A percentile compares a stretch with the other conserved stretches of the same genome.
Evolutionary conservation across 64 coral and sea anemone genomes (phyloP).

Genomic region (Montipora cactus): DNA sequence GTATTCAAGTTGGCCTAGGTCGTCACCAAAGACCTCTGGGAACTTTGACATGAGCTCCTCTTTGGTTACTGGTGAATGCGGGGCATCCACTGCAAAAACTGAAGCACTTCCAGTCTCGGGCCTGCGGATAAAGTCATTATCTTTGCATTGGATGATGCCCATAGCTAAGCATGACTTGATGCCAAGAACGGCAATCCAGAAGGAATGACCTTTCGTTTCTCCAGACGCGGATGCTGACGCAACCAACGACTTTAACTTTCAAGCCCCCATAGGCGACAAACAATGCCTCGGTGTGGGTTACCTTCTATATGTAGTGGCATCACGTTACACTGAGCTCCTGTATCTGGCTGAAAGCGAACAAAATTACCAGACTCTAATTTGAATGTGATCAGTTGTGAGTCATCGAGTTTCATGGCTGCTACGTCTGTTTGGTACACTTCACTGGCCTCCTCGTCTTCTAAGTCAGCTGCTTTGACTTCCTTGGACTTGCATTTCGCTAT

Average conservation of each 20-base stretch:
- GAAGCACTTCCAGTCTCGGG: conserved; percentile 11
- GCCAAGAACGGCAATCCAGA: conserved; percentile 49
- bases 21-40: conserved; percentile 32
- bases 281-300: conserved; percentile 25
- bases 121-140: conserved; percentile 52
- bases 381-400: conserved; percentile 68
- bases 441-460: conserved; percentile 16
- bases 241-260: conserved; percentile 57
- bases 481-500: conserved; percentile 33
- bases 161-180: conserved; percentile 63
- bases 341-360: conserved; percentile 57
- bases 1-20: conserved; percentile 66
- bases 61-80: conserved; percentile 17
- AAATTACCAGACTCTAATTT: conserved; percentile 62
- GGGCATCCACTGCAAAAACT: conserved; percentile 38
- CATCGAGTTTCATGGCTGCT: conserved; percentile 47
- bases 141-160: conserved; percentile 49
- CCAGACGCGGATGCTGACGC: conserved; percentile 47
- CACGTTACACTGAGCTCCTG: conserved; percentile 77
- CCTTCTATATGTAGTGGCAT: conserved; percentile 61
- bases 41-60: background rate
- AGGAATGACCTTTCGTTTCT: conserved; percentile 36
- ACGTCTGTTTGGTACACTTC: conserved; percentile 47
- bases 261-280: conserved; percentile 26
- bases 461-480: conserved; percentile 32